Evolutionary conservation across 2,113 vertebrate species (phyloP), one percentile per base, ranked within the genome.

Genomic region (Pycnonotus jocosus): DNA sequence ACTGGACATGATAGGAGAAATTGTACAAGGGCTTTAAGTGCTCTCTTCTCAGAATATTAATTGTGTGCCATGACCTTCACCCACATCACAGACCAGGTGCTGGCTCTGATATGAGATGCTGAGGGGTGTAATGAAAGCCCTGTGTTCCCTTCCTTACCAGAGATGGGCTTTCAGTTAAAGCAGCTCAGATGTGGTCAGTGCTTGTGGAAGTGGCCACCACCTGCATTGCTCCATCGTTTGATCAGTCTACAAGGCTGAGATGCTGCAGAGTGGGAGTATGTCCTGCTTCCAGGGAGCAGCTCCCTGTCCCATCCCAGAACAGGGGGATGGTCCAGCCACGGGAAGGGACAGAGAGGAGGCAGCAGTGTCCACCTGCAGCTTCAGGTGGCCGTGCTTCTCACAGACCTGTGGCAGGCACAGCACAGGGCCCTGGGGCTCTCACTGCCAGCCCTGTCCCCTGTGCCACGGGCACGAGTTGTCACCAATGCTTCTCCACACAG

Each of bases 341-440:
- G 7, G 76, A 58, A 42, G 70, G 50, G 64, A 16, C 40, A n/a
- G 57, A 58, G n/a, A 19, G 1, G 14, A 40, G 13, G 22, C 45
- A n/a, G 60, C 35, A 56, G 60, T 20, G 7, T 42, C 53, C 2
- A 1, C 50, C 33, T 0, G 0, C 3, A n/a, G 31, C 53, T 38
- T 35, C 25, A 24, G 53, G 68, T 22, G 0, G 1, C 15, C 28
- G 47, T 66, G 76, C 54, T 74, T 69, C 54, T 53, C 77, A 18
- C 56, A 12, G 2, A 4, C 15, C 69, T 13, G 53, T 1, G 51
- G 45, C 53, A 7, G n/a, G 62, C 64, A 77, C 45, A 48, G 70
- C 13, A 2, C 61, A 33, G 37, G 17, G 10, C 61, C 44, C 20
- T 13, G 37, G 61, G 62, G 62, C 27, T 51, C 17, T 51, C 21